phyloP scores from a whole-genome alignment of 2,113 vertebrate genomes.

The Urocitellus parryii region DNA sequence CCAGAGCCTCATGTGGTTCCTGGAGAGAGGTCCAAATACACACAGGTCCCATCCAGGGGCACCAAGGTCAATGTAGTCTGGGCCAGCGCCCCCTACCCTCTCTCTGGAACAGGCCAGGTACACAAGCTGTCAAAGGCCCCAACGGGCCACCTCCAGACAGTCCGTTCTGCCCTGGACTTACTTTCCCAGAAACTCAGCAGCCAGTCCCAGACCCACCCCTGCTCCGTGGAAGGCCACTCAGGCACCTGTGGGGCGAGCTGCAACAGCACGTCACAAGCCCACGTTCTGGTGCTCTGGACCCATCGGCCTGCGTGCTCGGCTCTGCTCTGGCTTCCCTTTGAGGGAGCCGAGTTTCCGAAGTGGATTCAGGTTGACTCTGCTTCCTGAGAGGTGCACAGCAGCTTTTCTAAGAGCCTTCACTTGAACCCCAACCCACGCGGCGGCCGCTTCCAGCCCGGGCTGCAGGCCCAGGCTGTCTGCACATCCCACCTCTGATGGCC shows the following conservation, averaged over 20 bases:
- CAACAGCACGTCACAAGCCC: background rate
- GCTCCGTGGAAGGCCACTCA: background rate
- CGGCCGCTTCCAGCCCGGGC: background rate
- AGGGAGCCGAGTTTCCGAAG: background rate
- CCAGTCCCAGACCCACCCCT: background rate
- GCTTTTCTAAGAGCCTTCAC: background rate
- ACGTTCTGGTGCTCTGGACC: background rate
- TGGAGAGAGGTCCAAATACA: background rate
- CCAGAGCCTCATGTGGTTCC: background rate
- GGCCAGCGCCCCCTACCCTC: background rate
- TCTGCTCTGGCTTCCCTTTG: background rate
- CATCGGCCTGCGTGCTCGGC: too few relatives aligned
- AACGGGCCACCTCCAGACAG: background rate
- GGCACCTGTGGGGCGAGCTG: background rate
- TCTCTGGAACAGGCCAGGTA: background rate
- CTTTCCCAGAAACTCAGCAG: background rate
- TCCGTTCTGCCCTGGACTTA: background rate
- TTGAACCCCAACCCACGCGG: background rate
- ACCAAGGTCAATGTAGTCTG: background rate
- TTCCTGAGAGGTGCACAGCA: accelerated
- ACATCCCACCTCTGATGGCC: background rate
- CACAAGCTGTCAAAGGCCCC: background rate
- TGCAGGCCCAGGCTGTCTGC: background rate
- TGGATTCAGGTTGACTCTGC: background rate
- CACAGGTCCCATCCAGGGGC: background rate